Evolutionary conservation across 2,888 invertebrate species (phyloP), one percentile per base, ranked within the genome.

Genomic region (Argyra leucocephala): DNA sequence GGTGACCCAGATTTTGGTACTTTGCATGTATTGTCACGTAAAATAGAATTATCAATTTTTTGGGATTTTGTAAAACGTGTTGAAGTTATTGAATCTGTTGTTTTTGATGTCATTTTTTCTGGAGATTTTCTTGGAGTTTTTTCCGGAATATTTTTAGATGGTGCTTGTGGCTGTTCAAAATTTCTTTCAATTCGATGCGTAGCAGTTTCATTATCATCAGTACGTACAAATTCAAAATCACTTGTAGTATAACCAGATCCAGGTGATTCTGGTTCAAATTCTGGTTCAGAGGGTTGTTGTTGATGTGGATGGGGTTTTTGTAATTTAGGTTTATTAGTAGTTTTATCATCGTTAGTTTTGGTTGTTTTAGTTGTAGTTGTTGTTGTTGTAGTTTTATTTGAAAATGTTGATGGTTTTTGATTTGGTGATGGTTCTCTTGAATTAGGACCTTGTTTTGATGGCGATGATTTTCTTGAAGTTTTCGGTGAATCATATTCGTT

Each of bases 241-340:
- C 84, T 85, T 59, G 84, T 84, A 1, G 84, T 84, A 62, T 83
- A 83, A 67, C 81, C 81, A 37, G 72, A 70, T 48, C 70, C 66
- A 7, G 72, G 71, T 26, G 74, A 73, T 5, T 70, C 71, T 1
- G 69, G 73, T 68, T 73, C 72, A 22, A 69, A 61, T 61, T 61
- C 12, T 31, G 62, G 62, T 31, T 37, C 62, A 15, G 21, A 10
- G 57, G 48, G 59, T 37, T 61, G 48, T 59, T 59, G 31, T 5
- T 62, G 62, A 7, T 12, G 12, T 15, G 59, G 10, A 15, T 1
- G 23, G 7, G 7, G 23, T 5, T 59, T 23, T 23, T 10, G 59
- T 1, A 3, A 22, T 26, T 61, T 15, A 24, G 18, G 61, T 22
- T 22, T 10, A n/a, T n/a, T n/a, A 4, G 4, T 59, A 22, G 15